phyloP scores from a whole-genome alignment of 2,797 vertebrate species.

The Potorous gilbertii region DNA sequence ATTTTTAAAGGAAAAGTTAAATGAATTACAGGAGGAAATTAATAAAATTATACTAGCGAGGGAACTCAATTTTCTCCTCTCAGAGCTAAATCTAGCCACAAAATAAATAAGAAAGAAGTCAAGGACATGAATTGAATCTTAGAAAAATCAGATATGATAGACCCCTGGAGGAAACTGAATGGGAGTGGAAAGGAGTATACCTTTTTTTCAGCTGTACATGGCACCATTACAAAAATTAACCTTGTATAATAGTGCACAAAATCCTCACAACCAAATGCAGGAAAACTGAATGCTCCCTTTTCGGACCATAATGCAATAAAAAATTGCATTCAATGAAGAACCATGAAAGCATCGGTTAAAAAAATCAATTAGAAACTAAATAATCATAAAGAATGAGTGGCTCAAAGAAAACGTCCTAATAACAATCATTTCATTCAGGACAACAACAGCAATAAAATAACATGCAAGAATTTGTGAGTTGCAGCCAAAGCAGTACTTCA shows the following conservation, averaged over 20 bases:
- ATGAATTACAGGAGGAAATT: not conserved
- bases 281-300: not conserved
- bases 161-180: not conserved
- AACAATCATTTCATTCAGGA: not conserved
- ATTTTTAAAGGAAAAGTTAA: not conserved
- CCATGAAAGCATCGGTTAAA: not conserved
- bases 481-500: not conserved
- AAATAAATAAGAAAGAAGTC: not conserved
- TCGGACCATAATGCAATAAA: not conserved
- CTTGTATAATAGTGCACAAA: not conserved
- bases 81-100: not conserved
- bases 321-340: not conserved
- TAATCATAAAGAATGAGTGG: not conserved
- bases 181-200: not conserved
- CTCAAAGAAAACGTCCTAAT: not conserved
- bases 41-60: not conserved
- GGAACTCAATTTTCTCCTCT: not conserved
- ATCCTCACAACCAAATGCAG: not conserved
- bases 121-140: not conserved
- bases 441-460: not conserved
- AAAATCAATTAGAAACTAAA: not conserved
- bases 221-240: not conserved
- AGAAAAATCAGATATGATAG: not conserved
- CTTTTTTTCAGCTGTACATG: not conserved
- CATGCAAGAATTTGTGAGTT: not conserved